A percentile compares a stretch with the other conserved stretches of the same genome.
Evolutionary conservation across 2,113 vertebrate species (phyloP).

Genomic region (Panthera uncia): DNA sequence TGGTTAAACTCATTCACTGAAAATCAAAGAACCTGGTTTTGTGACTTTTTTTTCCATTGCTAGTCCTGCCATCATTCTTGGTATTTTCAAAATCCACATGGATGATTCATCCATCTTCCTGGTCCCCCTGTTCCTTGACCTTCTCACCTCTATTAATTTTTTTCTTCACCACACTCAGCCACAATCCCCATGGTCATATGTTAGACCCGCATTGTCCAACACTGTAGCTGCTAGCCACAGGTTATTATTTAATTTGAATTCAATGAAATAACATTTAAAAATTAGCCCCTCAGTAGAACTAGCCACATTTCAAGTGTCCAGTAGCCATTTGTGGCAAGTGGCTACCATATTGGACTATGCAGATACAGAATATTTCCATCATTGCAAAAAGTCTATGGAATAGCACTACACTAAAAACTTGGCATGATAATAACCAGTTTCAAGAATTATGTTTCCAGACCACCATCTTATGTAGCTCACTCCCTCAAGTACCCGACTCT

Average conservation of each 20-base stretch:
- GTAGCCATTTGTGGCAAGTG: neutral
- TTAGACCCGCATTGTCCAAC: neutral
- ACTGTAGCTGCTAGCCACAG: neutral
- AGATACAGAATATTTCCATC: neutral
- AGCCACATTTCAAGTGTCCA: neutral
- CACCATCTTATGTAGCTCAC: neutral
- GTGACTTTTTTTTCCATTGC: neutral
- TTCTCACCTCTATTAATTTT: neutral
- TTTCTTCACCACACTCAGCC: neutral
- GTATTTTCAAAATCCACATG: neutral
- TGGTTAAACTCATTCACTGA: neutral
- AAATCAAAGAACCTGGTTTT: neutral
- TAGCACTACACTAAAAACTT: neutral
- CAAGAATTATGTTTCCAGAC: neutral
- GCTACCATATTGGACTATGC: neutral
- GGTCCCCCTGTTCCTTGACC: neutral
- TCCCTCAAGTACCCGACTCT: neutral
- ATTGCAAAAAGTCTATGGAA: neutral
- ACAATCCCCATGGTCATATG: fast-evolving
- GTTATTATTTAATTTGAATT: neutral
- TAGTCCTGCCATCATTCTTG: neutral
- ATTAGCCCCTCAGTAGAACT: neutral
- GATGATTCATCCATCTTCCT: neutral
- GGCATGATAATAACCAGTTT: neutral
- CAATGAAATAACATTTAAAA: neutral